These are phyloP conservation scores for Hoplostethus mediterraneus DNA, from an alignment of 2,797 vertebrate species.

Conservation along the genomic window DNA sequence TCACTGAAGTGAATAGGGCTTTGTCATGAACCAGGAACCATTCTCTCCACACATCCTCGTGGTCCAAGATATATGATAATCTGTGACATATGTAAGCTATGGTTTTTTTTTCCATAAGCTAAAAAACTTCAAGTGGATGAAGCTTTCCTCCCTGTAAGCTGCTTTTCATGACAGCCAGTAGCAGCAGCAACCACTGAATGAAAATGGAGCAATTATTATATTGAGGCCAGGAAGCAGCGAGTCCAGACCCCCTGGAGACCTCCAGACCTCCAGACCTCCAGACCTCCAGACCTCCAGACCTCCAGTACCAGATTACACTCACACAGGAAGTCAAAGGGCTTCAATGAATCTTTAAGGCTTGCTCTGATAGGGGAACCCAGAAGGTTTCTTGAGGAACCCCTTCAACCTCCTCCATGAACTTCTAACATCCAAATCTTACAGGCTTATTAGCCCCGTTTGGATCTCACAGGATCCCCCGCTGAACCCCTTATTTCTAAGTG, in stretches of 20 bases:
- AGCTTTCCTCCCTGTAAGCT: constrained; percentile 36
- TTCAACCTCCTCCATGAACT: too few relatives aligned
- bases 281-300: too few relatives aligned
- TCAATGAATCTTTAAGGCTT: too few relatives aligned
- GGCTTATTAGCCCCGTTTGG: too few relatives aligned
- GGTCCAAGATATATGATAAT: constrained; percentile 46
- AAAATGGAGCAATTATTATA: constrained; percentile 57
- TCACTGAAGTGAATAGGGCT: constrained; percentile 27
- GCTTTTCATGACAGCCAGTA: constrained; percentile 45
- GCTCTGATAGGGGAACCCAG: too few relatives aligned
- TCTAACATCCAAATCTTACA: too few relatives aligned
- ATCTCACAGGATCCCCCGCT: too few relatives aligned
- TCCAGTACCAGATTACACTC: too few relatives aligned
- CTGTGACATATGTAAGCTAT: constrained; percentile 53
- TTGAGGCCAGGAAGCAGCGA: constrained; percentile 48
- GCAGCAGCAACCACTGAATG: constrained; percentile 29
- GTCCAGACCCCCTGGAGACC: too few relatives aligned
- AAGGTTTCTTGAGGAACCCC: too few relatives aligned
- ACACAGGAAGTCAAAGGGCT: not conserved
- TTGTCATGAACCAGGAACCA: constrained; percentile 22
- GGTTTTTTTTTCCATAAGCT: constrained; percentile 44
- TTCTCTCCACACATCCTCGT: constrained; percentile 29
- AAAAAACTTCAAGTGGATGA: constrained; percentile 53
- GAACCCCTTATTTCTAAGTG: too few relatives aligned
- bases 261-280: too few relatives aligned